Evolutionary conservation across 2,888 invertebrate genomes (phyloP).

Genomic region (Drosophila paramelanica): DNA sequence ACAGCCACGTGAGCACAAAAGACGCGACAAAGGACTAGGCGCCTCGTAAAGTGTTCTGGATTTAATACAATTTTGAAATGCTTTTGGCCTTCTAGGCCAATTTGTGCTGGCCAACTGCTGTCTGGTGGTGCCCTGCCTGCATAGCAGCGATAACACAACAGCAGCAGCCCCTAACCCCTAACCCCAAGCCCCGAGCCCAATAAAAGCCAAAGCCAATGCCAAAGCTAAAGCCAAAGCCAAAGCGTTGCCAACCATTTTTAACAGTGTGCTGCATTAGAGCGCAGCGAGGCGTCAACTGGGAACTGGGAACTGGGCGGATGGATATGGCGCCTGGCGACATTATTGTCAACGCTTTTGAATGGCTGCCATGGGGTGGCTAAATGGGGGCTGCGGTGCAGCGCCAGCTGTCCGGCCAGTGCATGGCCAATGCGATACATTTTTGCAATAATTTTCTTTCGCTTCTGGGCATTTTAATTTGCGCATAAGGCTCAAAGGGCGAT

Average conservation of each 20-base stretch:
- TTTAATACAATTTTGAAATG: slow-evolving; percentile 78
- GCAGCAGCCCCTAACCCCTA: slow-evolving; percentile 11
- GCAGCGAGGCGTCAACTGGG: slow-evolving; percentile 57
- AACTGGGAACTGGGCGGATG: not conserved
- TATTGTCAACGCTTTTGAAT: slow-evolving; percentile 57
- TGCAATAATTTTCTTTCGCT: slow-evolving; percentile 58
- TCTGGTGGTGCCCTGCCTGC: slow-evolving; percentile 56
- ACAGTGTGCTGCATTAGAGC: slow-evolving; percentile 55
- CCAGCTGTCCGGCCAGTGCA: slow-evolving; percentile 18
- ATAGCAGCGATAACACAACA: slow-evolving; percentile 69
- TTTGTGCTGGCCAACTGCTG: slow-evolving; percentile 52
- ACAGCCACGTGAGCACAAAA: slow-evolving; percentile 23
- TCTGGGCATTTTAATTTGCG: slow-evolving; percentile 54
- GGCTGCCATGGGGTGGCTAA: not conserved
- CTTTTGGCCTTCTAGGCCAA: slow-evolving; percentile 73
- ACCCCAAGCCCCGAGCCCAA: slow-evolving; percentile 3
- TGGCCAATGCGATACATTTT: slow-evolving; percentile 47
- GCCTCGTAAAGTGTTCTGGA: slow-evolving; percentile 55
- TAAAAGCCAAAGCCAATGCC: not conserved
- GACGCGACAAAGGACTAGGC: slow-evolving; percentile 50
- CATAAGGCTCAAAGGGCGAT: not conserved
- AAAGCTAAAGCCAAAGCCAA: slow-evolving; percentile 21
- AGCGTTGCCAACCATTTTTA: slow-evolving; percentile 33
- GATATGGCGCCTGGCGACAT: slow-evolving; percentile 32
- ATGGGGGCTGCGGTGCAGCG: not conserved